Evolutionary conservation across 2,113 vertebrate species (phyloP).

Genomic region (Piaya cayana): DNA sequence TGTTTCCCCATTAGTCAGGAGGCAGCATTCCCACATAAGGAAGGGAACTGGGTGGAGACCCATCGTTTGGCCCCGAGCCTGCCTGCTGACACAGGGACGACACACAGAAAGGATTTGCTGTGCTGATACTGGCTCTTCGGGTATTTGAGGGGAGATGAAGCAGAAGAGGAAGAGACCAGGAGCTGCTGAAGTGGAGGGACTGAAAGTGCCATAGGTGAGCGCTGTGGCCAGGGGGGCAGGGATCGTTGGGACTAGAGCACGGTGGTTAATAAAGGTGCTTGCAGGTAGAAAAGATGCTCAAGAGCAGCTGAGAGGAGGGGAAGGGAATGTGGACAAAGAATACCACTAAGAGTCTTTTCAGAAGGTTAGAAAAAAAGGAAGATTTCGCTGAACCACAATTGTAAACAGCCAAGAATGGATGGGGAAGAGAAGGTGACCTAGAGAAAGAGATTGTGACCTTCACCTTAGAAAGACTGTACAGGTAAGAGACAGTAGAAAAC

Average conservation of each 20-base stretch:
- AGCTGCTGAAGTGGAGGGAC: neutral
- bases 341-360: neutral
- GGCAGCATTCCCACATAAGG: neutral
- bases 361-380: neutral
- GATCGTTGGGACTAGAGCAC: neutral
- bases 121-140: neutral
- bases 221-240: neutral
- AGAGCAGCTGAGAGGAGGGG: neutral
- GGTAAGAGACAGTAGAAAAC: neutral
- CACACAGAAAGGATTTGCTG: neutral
- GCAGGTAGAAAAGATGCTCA: neutral
- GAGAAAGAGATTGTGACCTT: neutral
- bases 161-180: neutral
- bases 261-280: neutral
- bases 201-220: neutral
- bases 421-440: neutral
- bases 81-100: neutral
- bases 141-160: neutral
- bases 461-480: neutral
- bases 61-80: neutral
- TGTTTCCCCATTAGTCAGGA: neutral
- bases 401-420: neutral
- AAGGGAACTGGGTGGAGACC: neutral
- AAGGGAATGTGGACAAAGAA: too few species aligned
- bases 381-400: neutral